A percentile compares a stretch with the other conserved stretches of the same genome.
These are phyloP conservation scores for Rhagonycha lutea DNA, from an alignment of 2,888 invertebrate species.

Conservation along the genomic window DNA sequence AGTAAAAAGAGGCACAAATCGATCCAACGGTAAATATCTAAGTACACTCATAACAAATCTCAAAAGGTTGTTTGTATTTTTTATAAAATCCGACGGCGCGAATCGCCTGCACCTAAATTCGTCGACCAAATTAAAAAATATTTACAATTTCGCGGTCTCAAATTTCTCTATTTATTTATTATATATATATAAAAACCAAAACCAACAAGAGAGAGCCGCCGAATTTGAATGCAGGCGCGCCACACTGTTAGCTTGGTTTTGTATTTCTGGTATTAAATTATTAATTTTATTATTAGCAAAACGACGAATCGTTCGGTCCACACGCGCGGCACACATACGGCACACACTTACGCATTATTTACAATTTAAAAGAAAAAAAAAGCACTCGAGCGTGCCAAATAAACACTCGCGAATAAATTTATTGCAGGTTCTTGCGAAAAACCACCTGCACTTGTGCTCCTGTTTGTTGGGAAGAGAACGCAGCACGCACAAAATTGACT, in stretches of 20 bases:
- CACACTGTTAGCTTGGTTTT: neutral
- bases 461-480: neutral
- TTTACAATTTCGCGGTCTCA: neutral
- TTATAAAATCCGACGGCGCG: slow-evolving; percentile 15
- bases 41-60: slow-evolving; percentile 51
- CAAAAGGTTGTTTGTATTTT: slow-evolving; percentile 32
- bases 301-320: slow-evolving; percentile 27
- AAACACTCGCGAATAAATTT: slow-evolving; percentile 20
- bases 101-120: slow-evolving; percentile 34
- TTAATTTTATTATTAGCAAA: slow-evolving; percentile 24
- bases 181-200: slow-evolving; percentile 5
- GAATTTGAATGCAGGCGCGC: slow-evolving; percentile 23
- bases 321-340: slow-evolving; percentile 19
- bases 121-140: slow-evolving; percentile 17
- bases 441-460: neutral
- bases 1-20: slow-evolving; percentile 21
- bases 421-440: neutral
- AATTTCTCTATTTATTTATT: slow-evolving; percentile 8
- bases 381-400: slow-evolving; percentile 32
- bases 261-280: neutral
- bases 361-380: slow-evolving; percentile 45
- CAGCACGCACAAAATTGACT: neutral
- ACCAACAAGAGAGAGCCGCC: slow-evolving; percentile 5
- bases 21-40: slow-evolving; percentile 44
- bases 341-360: slow-evolving; percentile 36